Conservation (phyloP, 2,113 vertebrate species). For the Indicator maculatus region DNA sequence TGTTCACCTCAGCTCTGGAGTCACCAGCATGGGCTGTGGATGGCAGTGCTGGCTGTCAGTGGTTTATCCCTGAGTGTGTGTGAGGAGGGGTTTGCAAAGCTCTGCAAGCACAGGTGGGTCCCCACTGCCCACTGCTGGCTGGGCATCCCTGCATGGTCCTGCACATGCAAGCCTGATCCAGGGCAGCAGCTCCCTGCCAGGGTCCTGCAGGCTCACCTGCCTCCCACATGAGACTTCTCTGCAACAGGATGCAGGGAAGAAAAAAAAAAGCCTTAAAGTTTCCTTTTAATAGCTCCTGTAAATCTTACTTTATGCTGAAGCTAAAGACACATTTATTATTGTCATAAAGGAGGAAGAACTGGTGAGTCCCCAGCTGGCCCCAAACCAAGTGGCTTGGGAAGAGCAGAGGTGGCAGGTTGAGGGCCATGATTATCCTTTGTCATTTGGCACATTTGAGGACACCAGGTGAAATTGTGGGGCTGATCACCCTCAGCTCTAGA, state of each 20-base stretch:
- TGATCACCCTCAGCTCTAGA: accelerated
- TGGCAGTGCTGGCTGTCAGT: accelerated
- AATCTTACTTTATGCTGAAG: conserved; percentile 10
- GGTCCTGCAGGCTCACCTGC: conserved; percentile 4
- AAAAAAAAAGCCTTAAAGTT: not conserved
- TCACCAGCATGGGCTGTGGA: not conserved
- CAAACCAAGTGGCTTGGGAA: accelerated
- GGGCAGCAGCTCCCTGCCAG: not conserved
- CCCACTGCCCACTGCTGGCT: not conserved
- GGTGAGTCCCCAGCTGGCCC: not conserved
- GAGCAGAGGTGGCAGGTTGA: not conserved
- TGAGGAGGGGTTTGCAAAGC: not conserved
- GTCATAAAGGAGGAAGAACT: conserved; percentile 1
- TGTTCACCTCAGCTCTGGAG: accelerated
- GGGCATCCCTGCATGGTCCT: not conserved
- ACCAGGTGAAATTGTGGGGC: not conserved
- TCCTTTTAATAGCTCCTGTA: conserved; percentile 17
- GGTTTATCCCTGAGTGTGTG: not conserved
- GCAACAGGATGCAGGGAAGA: not conserved
- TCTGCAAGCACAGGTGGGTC: accelerated
- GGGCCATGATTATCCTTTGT: accelerated
- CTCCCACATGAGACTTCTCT: not conserved
- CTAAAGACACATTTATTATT: not conserved
- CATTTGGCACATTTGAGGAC: not conserved
- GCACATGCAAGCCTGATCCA: accelerated